A percentile compares a stretch with the other conserved stretches of the same genome.
These are phyloP conservation scores for Anticlea derivata DNA, from an alignment of 2,888 invertebrate genomes.

Conservation along the genomic window DNA sequence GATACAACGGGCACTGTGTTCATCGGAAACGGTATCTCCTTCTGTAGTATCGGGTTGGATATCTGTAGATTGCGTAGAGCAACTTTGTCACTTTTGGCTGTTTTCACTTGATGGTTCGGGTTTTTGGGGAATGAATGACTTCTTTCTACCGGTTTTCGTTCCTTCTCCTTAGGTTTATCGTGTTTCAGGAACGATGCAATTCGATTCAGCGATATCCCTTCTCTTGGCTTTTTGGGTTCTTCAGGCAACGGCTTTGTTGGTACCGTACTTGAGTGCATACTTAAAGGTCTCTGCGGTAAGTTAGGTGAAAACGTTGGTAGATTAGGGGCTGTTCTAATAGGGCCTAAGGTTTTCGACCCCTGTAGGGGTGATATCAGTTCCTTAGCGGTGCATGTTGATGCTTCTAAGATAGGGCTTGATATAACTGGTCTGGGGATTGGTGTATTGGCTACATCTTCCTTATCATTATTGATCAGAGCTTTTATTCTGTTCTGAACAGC, in stretches of 20 bases:
- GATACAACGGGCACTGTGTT: constrained; percentile 85
- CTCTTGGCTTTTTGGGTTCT: constrained; percentile 82
- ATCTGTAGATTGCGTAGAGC: constrained; percentile 90
- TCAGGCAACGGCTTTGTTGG: constrained; percentile 75
- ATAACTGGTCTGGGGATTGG: constrained; percentile 90
- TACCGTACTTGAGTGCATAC: constrained; percentile 69
- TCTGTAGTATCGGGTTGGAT: constrained; percentile 91
- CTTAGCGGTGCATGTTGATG: constrained; percentile 91
- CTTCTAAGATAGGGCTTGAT: constrained; percentile 91
- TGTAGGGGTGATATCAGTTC: constrained; percentile 87
- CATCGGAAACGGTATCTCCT: constrained; percentile 85
- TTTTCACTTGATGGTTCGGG: constrained; percentile 83
- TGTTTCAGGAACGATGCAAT: constrained; percentile 90
- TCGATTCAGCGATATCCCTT: constrained; percentile 86
- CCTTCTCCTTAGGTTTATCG: constrained; percentile 80
- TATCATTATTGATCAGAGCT: constrained; percentile 70
- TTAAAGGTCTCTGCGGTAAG: constrained; percentile 77
- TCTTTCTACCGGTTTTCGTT: constrained; percentile 75
- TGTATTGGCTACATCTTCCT: constrained; percentile 70
- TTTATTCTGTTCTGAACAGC: constrained; percentile 74
- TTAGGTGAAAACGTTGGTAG: constrained; percentile 66
- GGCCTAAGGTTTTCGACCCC: constrained; percentile 84
- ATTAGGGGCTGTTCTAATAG: constrained; percentile 84
- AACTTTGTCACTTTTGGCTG: constrained; percentile 86
- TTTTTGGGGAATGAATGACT: constrained; percentile 85